Evolutionary conservation across 2,113 vertebrate species (phyloP), one percentile per base, ranked within the genome.

Genomic region (Cnemophilus loriae): DNA sequence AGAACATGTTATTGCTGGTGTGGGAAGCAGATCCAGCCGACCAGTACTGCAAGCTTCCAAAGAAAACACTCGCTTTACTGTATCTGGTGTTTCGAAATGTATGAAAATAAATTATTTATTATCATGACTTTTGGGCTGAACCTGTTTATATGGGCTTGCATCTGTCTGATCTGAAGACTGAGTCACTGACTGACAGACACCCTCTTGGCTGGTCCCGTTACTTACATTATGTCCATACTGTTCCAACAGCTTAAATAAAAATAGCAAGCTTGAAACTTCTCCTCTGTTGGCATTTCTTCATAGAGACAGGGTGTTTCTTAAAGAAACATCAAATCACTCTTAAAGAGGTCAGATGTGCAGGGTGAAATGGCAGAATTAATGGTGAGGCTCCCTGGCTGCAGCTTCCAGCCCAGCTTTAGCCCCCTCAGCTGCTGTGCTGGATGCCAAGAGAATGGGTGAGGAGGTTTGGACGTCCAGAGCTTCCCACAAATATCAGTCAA

Each of bases 221-320:
- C 79, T 94, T 91, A 93, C 87, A 95, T 88, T 94, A 96, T 86
- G 91, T 75, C 91, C 94, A 82, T 78, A 83, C 71, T 5, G 80
- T 88, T 95, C 94, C 94, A 97, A 91, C 79, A 84, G 95, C 79
- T 94, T 95, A 83, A 95, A 89, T 96, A 94, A 95, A 95, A 97
- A 93, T 76, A 96, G 90, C 33, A 49, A 84, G 80, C 39, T 77
- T 84, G 69, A 95, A 93, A 96, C 76, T 78, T 86, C 89, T 93
- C 73, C 57, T 86, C 96, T 84, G 77, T 35, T 97, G 96, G 95
- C 92, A 95, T 94, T 93, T 91, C 82, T 95, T 97, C 95, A 96
- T 63, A 93, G 84, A 90, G 75, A 93, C 8, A 16, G 81, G 75
- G 90, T 95, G 94, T 91, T 95, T 88, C 91, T 97, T 96, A 94